These are phyloP conservation scores for Dryoscopus gambensis DNA, from an alignment of 2,113 vertebrate species.

Conservation along the genomic window DNA sequence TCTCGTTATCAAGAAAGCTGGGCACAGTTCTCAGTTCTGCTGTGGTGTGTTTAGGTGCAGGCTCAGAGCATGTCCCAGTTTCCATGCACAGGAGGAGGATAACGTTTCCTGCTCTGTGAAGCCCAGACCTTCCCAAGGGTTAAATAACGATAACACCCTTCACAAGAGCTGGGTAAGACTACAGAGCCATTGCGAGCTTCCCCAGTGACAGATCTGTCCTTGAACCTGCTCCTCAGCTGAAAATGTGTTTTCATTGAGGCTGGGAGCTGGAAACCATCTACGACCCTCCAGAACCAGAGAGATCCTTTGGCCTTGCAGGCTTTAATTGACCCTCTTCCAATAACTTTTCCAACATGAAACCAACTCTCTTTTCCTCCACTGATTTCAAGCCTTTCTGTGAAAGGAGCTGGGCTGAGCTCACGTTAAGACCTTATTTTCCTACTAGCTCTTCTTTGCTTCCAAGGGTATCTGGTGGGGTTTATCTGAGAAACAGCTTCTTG, in stretches of 20 bases:
- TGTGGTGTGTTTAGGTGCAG: fast-evolving
- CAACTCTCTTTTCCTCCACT: background rate
- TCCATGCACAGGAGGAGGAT: background rate
- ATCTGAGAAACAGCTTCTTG: background rate
- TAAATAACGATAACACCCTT: background rate
- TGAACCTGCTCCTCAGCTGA: background rate
- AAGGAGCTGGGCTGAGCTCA: background rate
- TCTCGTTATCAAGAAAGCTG: background rate
- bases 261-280: background rate
- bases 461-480: background rate
- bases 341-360: background rate
- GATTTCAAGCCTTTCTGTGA: background rate
- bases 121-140: background rate
- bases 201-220: background rate
- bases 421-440: background rate
- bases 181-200: background rate
- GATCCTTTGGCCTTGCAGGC: background rate
- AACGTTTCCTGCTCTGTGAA: background rate
- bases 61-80: background rate
- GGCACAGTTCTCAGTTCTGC: background rate
- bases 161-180: background rate
- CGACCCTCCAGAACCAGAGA: background rate
- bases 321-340: background rate
- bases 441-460: background rate
- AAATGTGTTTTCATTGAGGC: background rate